phyloP scores from a whole-genome alignment of 1,140 invertebrate species.

The Mercenaria mercenaria region DNA sequence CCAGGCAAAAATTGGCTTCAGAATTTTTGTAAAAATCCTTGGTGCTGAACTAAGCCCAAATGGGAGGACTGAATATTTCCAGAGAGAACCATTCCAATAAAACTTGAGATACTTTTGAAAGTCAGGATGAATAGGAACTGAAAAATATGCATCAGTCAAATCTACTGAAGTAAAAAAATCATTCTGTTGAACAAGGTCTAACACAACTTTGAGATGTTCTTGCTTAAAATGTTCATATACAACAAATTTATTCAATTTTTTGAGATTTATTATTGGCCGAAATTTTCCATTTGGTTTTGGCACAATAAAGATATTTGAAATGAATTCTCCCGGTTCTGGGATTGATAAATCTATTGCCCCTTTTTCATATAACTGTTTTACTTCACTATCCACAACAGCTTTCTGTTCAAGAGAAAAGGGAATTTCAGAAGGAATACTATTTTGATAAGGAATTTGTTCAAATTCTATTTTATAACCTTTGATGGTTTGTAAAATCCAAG shows the following conservation, averaged over 20 bases:
- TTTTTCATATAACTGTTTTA: constrained; percentile 4
- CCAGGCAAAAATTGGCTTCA: constrained; percentile 43
- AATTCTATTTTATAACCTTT: constrained; percentile 42
- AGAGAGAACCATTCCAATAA: constrained; percentile 47
- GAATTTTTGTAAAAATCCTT: no score
- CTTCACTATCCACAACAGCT: constrained; percentile 1
- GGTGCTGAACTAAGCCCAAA: constrained; percentile 47
- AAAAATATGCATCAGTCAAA: constrained; percentile 61
- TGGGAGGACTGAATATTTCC: constrained; percentile 42
- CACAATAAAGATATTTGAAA: constrained; percentile 68
- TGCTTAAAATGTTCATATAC: constrained; percentile 70
- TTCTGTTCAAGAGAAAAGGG: neutral
- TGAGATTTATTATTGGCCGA: constrained; percentile 68
- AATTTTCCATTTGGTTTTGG: constrained; percentile 64
- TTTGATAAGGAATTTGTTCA: neutral
- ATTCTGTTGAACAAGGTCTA: constrained; percentile 47
- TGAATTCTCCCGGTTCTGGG: constrained; percentile 49
- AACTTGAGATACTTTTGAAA: constrained; percentile 65
- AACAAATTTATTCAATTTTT: constrained; percentile 66
- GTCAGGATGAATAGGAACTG: constrained; percentile 44
- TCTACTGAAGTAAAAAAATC: constrained; percentile 64
- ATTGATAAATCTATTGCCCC: constrained; percentile 23
- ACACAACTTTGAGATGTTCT: constrained; percentile 61
- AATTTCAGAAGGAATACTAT: neutral
- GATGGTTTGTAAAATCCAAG: constrained; percentile 27